phyloP scores from a whole-genome alignment of 2,888 invertebrate species.

The Anagyrus pseudococci region DNA sequence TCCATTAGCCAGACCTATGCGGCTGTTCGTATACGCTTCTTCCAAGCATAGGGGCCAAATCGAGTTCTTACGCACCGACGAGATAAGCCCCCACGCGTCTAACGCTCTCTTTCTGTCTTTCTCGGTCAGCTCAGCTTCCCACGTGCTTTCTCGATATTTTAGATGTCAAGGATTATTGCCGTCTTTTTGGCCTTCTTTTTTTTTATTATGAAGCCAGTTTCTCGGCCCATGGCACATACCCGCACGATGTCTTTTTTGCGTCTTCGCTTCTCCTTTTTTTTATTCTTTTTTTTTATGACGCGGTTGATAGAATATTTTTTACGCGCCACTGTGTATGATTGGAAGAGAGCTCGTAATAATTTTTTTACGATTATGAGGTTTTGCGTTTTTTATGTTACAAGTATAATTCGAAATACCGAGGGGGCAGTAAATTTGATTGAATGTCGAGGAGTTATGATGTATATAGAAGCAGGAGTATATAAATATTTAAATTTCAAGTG shows the following conservation, averaged over 20 bases:
- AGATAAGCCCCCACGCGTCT: conserved; percentile 8
- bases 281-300: conserved; percentile 18
- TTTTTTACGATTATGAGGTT: conserved; percentile 26
- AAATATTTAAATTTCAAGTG: background rate
- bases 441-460: background rate
- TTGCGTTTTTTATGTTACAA: conserved; percentile 8
- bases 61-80: no score
- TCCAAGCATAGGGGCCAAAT: no score
- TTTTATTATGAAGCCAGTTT: no score
- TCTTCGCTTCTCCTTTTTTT: conserved; percentile 8
- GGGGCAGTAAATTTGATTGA: conserved; percentile 3
- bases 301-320: conserved; percentile 29
- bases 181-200: background rate
- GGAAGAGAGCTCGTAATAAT: conserved; percentile 23
- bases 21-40: no score
- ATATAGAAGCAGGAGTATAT: background rate
- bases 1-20: conserved; percentile 5
- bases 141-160: no score
- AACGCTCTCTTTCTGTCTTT: no score
- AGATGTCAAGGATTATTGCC: background rate
- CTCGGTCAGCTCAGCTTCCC: no score
- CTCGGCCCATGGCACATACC: no score
- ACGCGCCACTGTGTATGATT: conserved; percentile 8
- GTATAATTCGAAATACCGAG: conserved; percentile 15
- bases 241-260: no score